Evolutionary conservation across 2,113 vertebrate species (phyloP).

Genomic region (Festucalex cinctus): DNA sequence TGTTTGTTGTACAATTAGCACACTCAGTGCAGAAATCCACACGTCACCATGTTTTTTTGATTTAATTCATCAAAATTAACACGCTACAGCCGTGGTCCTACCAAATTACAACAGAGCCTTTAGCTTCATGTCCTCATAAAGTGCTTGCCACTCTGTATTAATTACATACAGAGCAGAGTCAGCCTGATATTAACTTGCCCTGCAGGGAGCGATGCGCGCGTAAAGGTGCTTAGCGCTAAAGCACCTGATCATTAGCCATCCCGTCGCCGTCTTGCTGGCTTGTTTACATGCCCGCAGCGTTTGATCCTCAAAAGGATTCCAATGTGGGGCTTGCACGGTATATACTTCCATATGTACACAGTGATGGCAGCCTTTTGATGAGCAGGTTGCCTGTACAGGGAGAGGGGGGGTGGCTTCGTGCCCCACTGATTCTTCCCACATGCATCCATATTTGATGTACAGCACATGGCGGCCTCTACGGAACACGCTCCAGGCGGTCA

Average conservation of each 20-base stretch:
- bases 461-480: constrained; percentile 28
- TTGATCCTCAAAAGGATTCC: constrained; percentile 52
- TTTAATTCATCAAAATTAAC: not conserved
- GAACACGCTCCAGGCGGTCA: constrained; percentile 28
- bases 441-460: constrained; percentile 52
- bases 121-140: not conserved
- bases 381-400: constrained; percentile 10
- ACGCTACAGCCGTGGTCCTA: not conserved
- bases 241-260: constrained; percentile 37
- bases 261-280: constrained; percentile 6
- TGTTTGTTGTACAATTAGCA: not conserved
- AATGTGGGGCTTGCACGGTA: constrained; percentile 27
- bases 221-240: constrained; percentile 27
- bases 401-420: constrained; percentile 2
- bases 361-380: constrained; percentile 45
- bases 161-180: constrained; percentile 69
- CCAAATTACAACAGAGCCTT: not conserved
- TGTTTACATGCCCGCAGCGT: constrained; percentile 38
- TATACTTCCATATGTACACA: constrained; percentile 39
- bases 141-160: constrained; percentile 48
- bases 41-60: not conserved
- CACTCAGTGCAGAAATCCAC: not conserved
- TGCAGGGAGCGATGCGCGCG: constrained; percentile 46
- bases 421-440: constrained; percentile 47
- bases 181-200: constrained; percentile 64